These are phyloP conservation scores for Bruchidius siliquastri DNA, from an alignment of 2,888 invertebrate genomes.

Conservation along the genomic window DNA sequence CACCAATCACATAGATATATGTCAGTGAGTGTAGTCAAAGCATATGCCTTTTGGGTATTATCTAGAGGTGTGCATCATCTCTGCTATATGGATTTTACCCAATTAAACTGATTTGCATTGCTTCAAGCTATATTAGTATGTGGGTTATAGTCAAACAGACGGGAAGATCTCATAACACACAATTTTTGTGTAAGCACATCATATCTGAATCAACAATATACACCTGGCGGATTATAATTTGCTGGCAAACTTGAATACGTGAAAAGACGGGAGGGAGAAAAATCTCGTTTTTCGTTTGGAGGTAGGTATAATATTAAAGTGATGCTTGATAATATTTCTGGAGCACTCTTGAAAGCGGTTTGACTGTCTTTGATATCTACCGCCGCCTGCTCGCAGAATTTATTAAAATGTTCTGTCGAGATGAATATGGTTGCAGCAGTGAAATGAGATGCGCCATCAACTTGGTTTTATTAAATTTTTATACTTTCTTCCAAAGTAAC, in stretches of 20 bases:
- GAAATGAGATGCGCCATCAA: neutral
- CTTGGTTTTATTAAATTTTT: neutral
- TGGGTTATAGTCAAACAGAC: too few relatives aligned
- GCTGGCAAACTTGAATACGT: neutral
- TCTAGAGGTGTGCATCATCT: too few relatives aligned
- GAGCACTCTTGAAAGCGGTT: neutral
- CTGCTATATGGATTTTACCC: too few relatives aligned
- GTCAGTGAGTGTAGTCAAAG: too few relatives aligned
- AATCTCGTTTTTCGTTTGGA: neutral
- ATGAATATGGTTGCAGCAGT: neutral
- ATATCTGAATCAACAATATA: too few relatives aligned
- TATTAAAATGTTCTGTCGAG: neutral
- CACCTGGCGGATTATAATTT: neutral
- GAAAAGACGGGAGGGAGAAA: neutral
- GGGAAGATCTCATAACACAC: too few relatives aligned
- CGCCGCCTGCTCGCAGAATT: neutral
- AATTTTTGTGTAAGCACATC: too few relatives aligned
- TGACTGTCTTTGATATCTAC: neutral
- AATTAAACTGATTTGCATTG: too few relatives aligned
- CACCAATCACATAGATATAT: too few relatives aligned
- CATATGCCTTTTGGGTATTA: too few relatives aligned
- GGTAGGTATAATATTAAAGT: neutral
- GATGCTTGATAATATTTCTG: neutral
- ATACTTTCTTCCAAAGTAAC: neutral
- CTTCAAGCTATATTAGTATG: too few relatives aligned